Base-by-base conservation (phyloP, 2,888 invertebrate genomes). In the Andrena chrysosceles region DNA sequence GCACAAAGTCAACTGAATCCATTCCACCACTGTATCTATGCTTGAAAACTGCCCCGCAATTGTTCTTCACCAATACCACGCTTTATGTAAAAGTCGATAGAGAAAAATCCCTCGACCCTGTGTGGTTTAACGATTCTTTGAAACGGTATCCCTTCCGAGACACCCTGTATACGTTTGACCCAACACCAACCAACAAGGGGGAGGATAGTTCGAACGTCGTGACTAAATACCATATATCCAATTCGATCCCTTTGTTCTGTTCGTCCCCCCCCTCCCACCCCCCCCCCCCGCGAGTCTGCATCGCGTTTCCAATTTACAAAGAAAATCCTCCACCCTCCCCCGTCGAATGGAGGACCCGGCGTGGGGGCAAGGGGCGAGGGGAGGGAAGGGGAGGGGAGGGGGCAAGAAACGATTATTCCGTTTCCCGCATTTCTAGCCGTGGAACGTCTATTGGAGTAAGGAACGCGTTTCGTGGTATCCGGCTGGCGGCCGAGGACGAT, bases 141-240 rank as follows among this genome's bases (percentile, higher is more conserved):
- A 42, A 42, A 42, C 42, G 13, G 42, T 42, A 0, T 5, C 13
- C 42, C 42, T 42, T 42, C 16, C 42, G 42, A 42, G 42, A 42
- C 42, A 42, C 42, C 42, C 16, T 16, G 42, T 42, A 42, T 5
- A 42, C 67, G 20, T 23, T 33, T 20, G 33, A 2, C 20, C 4
- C 2, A 56, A 23, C 49, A 35, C 67, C 35, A 42, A 60, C 6
- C 31, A 66, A 71, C 68, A 63, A 42, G 63, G 31, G 56, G 10
- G 23, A 10, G 33, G 33, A 48, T 23, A 13, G 63, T 52, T 23
- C 60, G 66, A 62, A 60, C 80, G 35, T 70, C 78, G 66, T 66
- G 77, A 70, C 80, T 80, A 80, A 80, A 80, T 69, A 70, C 79
- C 77, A 80, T 80, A 69, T 13, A 56, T 79, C 59, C 77, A 77